A percentile compares a stretch with the other conserved stretches of the same genome.
Conservation (phyloP, 2,113 vertebrate species). For the Siniperca chuatsi region DNA sequence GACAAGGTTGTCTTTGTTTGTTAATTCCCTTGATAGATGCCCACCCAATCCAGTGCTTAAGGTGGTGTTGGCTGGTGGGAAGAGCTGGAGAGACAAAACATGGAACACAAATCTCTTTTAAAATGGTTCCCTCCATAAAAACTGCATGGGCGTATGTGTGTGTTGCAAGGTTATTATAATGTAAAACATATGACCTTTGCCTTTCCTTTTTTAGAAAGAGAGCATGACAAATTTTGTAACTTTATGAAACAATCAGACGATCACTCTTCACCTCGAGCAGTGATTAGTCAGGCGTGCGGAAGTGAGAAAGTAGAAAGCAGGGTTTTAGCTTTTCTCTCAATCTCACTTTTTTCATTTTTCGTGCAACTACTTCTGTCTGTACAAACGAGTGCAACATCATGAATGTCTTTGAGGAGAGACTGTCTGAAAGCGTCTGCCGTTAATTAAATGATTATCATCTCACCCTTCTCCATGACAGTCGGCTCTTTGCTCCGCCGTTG, state of each 20-base stretch:
- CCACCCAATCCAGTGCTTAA: neutral
- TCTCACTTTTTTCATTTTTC: too few relatives aligned
- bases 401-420: neutral
- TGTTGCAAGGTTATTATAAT: too few relatives aligned
- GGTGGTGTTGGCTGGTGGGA: neutral
- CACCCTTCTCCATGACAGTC: neutral
- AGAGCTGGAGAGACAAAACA: neutral
- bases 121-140: neutral
- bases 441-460: neutral
- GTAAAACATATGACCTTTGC: too few relatives aligned
- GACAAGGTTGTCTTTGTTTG: neutral
- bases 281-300: too few relatives aligned
- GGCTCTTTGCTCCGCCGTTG: fast-evolving
- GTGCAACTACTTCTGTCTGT: neutral
- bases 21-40: neutral
- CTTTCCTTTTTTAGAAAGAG: too few relatives aligned
- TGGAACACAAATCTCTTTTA: neutral
- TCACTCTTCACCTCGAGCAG: too few relatives aligned
- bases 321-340: too few relatives aligned
- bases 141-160: neutral
- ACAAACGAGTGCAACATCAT: neutral
- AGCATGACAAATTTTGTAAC: too few relatives aligned
- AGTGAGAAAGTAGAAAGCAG: too few relatives aligned
- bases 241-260: too few relatives aligned
- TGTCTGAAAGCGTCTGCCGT: neutral